phyloP scores from a whole-genome alignment of 64 coral and sea anemone genomes.

The Stichodactyla mertensii region DNA sequence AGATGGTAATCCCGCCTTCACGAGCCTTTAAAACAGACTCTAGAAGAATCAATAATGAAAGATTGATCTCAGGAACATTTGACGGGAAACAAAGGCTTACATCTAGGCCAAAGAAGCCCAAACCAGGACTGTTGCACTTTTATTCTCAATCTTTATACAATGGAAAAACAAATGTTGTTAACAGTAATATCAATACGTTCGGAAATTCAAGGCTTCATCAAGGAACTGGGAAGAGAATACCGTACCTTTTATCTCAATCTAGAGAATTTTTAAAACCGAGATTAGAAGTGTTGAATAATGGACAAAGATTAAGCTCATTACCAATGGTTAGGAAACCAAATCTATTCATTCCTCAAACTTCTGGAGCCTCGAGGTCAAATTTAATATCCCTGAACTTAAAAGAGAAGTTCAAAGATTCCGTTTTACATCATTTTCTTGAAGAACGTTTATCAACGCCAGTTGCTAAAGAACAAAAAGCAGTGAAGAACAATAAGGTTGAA shows the following conservation, averaged over 20 bases:
- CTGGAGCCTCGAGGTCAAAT: neutral
- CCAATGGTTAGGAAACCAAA: neutral
- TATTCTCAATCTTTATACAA: neutral
- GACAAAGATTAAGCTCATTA: neutral
- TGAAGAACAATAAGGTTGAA: constrained; percentile 15
- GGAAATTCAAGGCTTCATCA: neutral
- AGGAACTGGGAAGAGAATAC: neutral
- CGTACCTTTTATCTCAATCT: neutral
- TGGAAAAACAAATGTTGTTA: neutral
- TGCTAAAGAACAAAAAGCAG: constrained; percentile 17
- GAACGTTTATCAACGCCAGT: constrained; percentile 18
- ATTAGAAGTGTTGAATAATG: neutral
- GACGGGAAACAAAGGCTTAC: neutral
- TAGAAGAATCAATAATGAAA: neutral
- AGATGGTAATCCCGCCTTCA: neutral
- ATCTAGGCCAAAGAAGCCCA: neutral
- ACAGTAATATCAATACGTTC: neutral
- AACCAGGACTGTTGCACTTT: neutral
- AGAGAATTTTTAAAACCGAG: neutral
- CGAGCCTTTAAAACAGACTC: neutral
- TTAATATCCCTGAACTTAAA: neutral
- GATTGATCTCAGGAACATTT: neutral
- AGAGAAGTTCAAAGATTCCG: neutral
- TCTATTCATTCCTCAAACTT: neutral
- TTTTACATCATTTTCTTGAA: constrained; percentile 6